Base-by-base conservation (phyloP, 2,888 invertebrate species). In the Nebria brevicollis region DNA sequence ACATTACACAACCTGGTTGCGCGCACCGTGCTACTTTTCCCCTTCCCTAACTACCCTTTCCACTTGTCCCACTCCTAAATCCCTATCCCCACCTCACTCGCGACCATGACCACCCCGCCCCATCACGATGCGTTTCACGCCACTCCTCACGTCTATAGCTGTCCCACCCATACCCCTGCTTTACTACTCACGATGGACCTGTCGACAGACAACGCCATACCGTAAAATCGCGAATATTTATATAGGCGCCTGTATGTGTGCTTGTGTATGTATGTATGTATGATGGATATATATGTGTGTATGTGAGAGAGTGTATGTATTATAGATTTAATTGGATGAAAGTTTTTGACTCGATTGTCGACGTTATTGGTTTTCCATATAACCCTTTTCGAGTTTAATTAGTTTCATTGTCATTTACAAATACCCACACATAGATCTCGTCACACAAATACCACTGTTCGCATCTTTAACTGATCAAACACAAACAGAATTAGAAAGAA, bases 351-450 rank as follows among this genome's bases (percentile, higher is more conserved):
- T 77, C 43, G 77, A 68, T 43, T 77, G 70, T 70, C 43, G 68
- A 43, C 43, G 54, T 70, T 77, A 77, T 77, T 77, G 77, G 77
- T 70, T 77, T 77, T 77, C 77, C 70, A 77, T 77, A 77, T 66
- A 76, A 76, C 42, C 77, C 70, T 76, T 76, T 41, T 20, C n/a
- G 76, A 76, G 34, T 65, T 76, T 77, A 77, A 77, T 77, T 68
- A 77, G 54, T 70, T 77, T 70, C 70, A 70, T 76, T 76, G 76
- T 76, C 66, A 26, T 76, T 76, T 76, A 76, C 34, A 10, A 41
- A 76, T 25, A 66, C 76, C 26, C 41, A 54, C 64, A 26, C 26
- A 54, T 43, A 42, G 8, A 54, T 54, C 54, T 54, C 11, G 11
- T 54, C 13, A 54, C 54, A 54, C 54, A 8, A 11, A 54, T 13